Conservation (phyloP, 2,797 vertebrate species). For the Gouania willdenowi region DNA sequence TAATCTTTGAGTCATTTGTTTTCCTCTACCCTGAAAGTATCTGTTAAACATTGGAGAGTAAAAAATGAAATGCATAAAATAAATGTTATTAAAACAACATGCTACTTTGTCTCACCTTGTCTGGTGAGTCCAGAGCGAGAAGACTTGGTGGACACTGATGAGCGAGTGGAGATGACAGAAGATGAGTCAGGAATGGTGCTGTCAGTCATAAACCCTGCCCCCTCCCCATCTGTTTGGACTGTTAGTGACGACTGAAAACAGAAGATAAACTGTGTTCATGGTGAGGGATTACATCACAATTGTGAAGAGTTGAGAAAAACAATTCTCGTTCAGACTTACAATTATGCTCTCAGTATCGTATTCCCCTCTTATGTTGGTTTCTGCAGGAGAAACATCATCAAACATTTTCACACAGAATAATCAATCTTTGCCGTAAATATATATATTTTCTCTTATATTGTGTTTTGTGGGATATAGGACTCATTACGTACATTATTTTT, state of each 20-base stretch:
- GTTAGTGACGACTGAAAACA: slow-evolving; percentile 72
- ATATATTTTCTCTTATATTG: too few species aligned
- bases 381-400: slow-evolving; percentile 70
- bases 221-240: slow-evolving; percentile 71
- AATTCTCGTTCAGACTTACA: slow-evolving; percentile 70
- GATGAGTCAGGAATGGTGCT: slow-evolving; percentile 69
- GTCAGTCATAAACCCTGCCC: slow-evolving; percentile 68
- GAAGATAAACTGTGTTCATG: slow-evolving; percentile 2
- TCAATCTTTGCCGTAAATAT: too few species aligned
- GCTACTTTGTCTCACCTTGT: slow-evolving; percentile 63
- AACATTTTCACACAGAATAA: too few species aligned
- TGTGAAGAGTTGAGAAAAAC: too few species aligned
- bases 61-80: too few species aligned
- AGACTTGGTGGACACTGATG: slow-evolving; percentile 67
- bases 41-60: too few species aligned
- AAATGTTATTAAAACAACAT: not conserved
- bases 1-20: too few species aligned
- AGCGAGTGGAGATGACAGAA: slow-evolving; percentile 66
- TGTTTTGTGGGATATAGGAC: too few species aligned
- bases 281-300: too few species aligned
- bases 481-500: too few species aligned
- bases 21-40: too few species aligned
- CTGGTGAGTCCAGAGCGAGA: slow-evolving; percentile 76
- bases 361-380: slow-evolving; percentile 80
- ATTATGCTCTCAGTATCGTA: slow-evolving; percentile 85